Evolutionary conservation across 2,888 invertebrate species (phyloP), one percentile per base, ranked within the genome.

Genomic region (Eilema caniola): DNA sequence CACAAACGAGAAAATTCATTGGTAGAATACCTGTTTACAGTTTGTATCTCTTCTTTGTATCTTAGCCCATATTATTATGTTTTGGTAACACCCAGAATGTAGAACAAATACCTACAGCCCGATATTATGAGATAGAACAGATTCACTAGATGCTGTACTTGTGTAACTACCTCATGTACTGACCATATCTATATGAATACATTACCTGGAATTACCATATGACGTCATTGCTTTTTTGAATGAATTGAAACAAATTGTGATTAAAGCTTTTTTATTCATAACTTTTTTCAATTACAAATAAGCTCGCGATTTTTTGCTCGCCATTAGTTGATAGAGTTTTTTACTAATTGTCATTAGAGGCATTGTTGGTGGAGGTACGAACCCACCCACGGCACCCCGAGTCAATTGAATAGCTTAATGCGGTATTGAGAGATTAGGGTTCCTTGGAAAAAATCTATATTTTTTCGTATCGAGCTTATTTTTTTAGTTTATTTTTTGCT

Each of bases 281-380:
- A 53, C 28, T 66, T 66, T 66, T 57, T 65, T 65, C 47, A 33
- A 41, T 25, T 20, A 37, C 16, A 20, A 16, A 20, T 41, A 24
- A 23, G 47, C 64, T 70, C 24, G 61, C 53, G 24, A 61, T 53
- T 67, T 67, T 67, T 67, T 71, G 60, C 64, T 23, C 41, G n/a
- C 33, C 62, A 31, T 73, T 67, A 68, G 69, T 57, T 77, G 73
- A 79, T 65, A 64, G 33, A 65, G 65, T 79, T 71, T 80, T 77
- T 78, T 73, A 47, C n/a, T 78, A 75, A 79, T 82, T 76, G 67
- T 74, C 76, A 72, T 70, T 79, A 63, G 69, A 31, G 59, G 72
- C 62, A 61, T 75, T 65, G 72, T 68, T 65, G 61, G 65, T 69
- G 62, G 69, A 70, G 74, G 70, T 70, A 72, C 64, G 66, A 60